Conservation (phyloP, 2,888 invertebrate species). For the Ophioninae sp. region DNA sequence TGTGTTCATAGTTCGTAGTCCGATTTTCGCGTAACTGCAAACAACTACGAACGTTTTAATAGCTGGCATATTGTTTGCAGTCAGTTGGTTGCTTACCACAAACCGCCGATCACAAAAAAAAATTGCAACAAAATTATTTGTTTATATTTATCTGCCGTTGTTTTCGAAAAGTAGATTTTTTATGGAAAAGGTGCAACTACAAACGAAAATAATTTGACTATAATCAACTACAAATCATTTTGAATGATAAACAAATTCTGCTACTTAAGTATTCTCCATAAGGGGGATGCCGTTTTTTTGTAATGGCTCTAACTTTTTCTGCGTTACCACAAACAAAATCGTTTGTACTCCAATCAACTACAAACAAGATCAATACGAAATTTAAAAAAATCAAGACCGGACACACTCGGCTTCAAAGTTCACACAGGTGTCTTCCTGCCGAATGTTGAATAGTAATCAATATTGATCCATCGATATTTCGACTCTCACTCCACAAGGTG, state of each 20-base stretch:
- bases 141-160: no score
- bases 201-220: background rate
- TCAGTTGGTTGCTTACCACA: background rate
- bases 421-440: slow-evolving; percentile 8
- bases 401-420: background rate
- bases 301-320: background rate
- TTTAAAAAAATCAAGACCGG: background rate
- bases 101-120: no score
- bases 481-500: no score
- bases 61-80: background rate
- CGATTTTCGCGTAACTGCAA: background rate
- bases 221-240: background rate
- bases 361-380: background rate
- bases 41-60: background rate
- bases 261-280: no score
- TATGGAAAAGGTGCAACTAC: background rate
- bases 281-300: no score
- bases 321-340: background rate
- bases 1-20: background rate
- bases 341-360: background rate
- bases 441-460: no score
- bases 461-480: no score
- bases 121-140: no score
- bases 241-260: background rate
- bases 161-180: no score